A percentile compares a stretch with the other conserved stretches of the same genome.
Evolutionary conservation across 2,797 vertebrate species (phyloP).

Genomic region (Chelonia mydas): DNA sequence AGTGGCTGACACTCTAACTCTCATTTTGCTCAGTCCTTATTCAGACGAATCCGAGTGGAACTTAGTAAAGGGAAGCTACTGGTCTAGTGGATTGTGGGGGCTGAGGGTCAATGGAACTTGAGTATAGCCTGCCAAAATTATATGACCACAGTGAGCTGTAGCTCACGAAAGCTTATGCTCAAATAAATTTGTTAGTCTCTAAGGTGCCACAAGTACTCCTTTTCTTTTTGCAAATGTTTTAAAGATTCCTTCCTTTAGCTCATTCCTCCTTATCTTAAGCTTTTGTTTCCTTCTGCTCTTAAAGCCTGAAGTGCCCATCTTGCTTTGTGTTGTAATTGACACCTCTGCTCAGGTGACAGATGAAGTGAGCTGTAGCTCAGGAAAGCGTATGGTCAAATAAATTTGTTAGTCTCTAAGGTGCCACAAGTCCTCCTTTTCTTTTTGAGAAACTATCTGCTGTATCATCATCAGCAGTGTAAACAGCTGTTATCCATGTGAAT

Average conservation of each 20-base stretch:
- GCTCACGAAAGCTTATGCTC: no score
- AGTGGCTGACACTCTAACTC: background rate
- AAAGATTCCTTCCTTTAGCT: background rate
- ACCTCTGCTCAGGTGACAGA: no score
- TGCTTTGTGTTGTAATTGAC: background rate
- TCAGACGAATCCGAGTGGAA: background rate
- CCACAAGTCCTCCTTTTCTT: no score
- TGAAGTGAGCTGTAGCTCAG: background rate
- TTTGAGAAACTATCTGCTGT: background rate
- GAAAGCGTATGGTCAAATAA: no score
- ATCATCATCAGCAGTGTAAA: no score
- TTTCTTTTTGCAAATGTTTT: background rate
- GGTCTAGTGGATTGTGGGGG: background rate
- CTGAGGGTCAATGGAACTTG: background rate
- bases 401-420: no score
- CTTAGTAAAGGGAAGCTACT: background rate
- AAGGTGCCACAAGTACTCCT: no score
- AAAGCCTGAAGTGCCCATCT: background rate
- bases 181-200: no score
- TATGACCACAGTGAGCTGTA: background rate
- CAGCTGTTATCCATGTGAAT: background rate
- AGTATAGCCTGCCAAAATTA: background rate
- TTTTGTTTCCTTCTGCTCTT: background rate
- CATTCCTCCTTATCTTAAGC: background rate
- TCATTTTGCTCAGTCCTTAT: background rate